phyloP scores from a whole-genome alignment of 2,797 vertebrate species.

The Sardinella longiceps region DNA sequence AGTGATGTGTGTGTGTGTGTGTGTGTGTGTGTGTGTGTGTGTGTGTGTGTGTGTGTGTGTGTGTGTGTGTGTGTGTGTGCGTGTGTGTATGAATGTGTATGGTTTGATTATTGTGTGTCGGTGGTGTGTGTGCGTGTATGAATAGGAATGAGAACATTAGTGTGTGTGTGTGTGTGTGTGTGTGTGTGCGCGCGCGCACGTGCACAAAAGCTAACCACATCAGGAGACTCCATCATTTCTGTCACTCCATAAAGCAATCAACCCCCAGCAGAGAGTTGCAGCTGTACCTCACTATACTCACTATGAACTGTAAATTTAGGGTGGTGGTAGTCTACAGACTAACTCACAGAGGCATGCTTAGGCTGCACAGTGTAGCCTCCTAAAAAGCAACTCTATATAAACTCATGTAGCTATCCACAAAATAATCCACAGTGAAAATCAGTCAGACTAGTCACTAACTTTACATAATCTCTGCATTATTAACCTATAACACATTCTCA shows the following conservation, averaged over 20 bases:
- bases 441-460: background rate
- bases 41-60: slow-evolving; percentile 19
- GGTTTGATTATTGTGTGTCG: no score
- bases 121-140: background rate
- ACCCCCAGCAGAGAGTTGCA: background rate
- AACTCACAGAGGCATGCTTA: background rate
- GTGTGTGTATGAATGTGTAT: background rate
- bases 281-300: background rate
- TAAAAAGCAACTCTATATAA: slow-evolving; percentile 49
- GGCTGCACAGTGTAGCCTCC: slow-evolving; percentile 44
- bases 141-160: no score
- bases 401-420: slow-evolving; percentile 45
- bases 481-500: background rate
- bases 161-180: background rate
- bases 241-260: slow-evolving; percentile 1
- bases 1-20: slow-evolving; percentile 25
- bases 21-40: background rate
- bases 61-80: slow-evolving; percentile 9
- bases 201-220: background rate
- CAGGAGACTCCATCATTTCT: background rate
- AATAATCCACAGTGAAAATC: slow-evolving; percentile 63
- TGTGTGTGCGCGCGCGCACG: background rate
- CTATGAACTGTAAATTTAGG: background rate
- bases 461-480: background rate
- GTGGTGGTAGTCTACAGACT: background rate